Evolutionary conservation across 2,113 vertebrate species (phyloP), one percentile per base, ranked within the genome.

Genomic region (Ceuthmochares aereus): DNA sequence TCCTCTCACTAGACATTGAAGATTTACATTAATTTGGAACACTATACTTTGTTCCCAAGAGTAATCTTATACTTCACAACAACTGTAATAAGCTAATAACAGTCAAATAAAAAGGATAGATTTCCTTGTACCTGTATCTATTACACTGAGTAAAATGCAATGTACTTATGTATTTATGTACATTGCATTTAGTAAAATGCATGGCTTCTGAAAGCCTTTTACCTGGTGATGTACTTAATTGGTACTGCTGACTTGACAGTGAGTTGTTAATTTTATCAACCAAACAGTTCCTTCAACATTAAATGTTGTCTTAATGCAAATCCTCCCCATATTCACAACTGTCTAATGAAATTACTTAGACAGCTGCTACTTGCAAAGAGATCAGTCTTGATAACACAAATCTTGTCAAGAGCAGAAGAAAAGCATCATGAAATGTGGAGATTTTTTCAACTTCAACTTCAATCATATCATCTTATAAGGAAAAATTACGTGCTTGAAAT

Each of bases 281-380:
- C 58, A 89, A 90, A 63, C n/a, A 80, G 29, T 69, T 88, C 49
- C 6, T 62, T 76, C 80, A 81, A 7, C n/a, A 12, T 84, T 91
- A 91, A 89, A 84, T 73, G 18, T 20, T 86, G 26, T 54, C 36
- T 74, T 90, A 86, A 86, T 86, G 30, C 22, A 30, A 84, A 54
- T 3, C 2, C 5, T 86, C n/a, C 21, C 45, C 54, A 20, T 68
- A 56, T 81, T 59, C 34, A 10, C 67, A 63, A 8, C 14, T 81
- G 59, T 6, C n/a, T 81, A 95, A 92, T 87, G 19, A 90, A 86
- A 84, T 91, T 91, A 93, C 59, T 68, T 77, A 54, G 7, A 77
- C 7, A 86, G 59, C 83, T 83, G 25, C 14, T 56, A 12, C n/a
- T 80, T 90, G 36, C 42, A 55, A 83, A 77, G 25, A 73, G 10